Evolutionary conservation across 2,113 vertebrate species (phyloP), one percentile per base, ranked within the genome.

Genomic region (Xenopus laevis): DNA sequence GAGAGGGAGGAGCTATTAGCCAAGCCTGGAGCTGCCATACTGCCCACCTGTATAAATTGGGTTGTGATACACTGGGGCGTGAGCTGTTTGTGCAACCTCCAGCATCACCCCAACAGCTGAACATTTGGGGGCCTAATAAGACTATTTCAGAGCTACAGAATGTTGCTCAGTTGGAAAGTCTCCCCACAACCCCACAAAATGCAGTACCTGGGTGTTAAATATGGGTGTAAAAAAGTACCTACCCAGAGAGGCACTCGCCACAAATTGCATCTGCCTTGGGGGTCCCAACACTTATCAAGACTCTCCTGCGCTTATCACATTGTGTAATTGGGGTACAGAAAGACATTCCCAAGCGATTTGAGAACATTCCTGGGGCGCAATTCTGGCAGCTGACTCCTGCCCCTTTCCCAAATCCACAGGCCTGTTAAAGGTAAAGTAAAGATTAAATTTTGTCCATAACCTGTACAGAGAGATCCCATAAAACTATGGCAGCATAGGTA

Each of bases 221-320:
- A 40, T 20, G 10, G 11, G 57, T 59, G 17, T 13, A 2, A n/a
- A 7, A 30, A 17, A 40, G 10, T 62, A 50, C 78, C 72, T 83
- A 98, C 97, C 96, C 95, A 0, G 83, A 80, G 81, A 92, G 83
- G 82, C 96, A 99, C 78, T 67, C 81, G 68, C 95, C 95, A 63
- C 96, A 98, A 7, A 72, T 57, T 0, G 87, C 80, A 60, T 97
- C 91, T 0, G 79, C 85, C 6, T 15, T 76, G 0, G 76, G 61
- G 0, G 87, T 94, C 66, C 93, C 94, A 0, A 80, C 74, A 0
- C 65, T 83, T 47, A 72, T n/a, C 46, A 83, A 79, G 2, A 83
- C 2, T 78, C 93, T 91, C 80, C 87, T 84, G 5, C 83, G 79
- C 55, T 53, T 61, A 13, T 78, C 20, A 73, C 97, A 98, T 71